Evolutionary conservation across 2,888 invertebrate species (phyloP).

Genomic region (Gastrophysa polygoni): DNA sequence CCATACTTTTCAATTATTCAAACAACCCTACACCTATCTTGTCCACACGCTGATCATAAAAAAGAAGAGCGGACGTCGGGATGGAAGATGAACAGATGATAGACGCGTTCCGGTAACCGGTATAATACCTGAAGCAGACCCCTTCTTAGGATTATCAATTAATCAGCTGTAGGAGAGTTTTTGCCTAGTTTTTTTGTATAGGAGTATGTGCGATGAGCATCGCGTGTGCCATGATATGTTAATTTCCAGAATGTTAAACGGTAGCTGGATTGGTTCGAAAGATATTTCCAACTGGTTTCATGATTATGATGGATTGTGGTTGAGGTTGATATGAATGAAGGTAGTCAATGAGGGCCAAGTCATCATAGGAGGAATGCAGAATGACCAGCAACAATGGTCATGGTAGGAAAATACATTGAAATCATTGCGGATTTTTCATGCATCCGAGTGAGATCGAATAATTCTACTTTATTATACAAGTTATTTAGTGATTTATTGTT

Average conservation of each 20-base stretch:
- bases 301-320: no score
- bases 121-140: constrained; percentile 46
- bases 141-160: constrained; percentile 48
- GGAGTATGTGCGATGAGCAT: not conserved
- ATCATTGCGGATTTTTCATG: no score
- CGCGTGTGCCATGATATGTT: constrained; percentile 2
- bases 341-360: no score
- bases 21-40: constrained; percentile 39
- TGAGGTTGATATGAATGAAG: no score
- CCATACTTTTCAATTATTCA: constrained; percentile 36
- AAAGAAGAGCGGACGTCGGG: constrained; percentile 41
- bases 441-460: no score
- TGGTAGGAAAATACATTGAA: no score
- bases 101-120: constrained; percentile 45
- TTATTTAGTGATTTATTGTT: no score
- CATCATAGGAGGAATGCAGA: no score
- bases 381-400: no score
- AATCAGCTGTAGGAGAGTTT: constrained; percentile 30
- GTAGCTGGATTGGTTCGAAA: no score
- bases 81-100: constrained; percentile 52
- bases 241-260: not conserved
- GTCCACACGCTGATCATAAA: constrained; percentile 44
- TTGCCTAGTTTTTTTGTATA: constrained; percentile 23
- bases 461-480: no score
- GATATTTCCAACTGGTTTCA: no score